phyloP scores from a whole-genome alignment of 2,113 vertebrate genomes.

The Gymnarchus niloticus region DNA sequence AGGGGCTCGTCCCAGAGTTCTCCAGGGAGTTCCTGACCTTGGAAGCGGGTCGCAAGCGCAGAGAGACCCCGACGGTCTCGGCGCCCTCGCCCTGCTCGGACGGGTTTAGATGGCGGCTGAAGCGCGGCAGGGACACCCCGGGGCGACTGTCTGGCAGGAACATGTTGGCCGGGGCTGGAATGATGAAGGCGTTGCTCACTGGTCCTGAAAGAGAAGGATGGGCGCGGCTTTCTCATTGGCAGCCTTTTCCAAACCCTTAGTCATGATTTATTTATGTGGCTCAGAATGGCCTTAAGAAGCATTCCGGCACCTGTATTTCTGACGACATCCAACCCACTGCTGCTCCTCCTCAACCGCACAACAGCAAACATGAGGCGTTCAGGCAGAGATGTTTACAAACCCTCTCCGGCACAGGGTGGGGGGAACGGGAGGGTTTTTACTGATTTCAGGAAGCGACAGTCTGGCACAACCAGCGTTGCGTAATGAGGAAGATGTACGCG shows the following conservation, averaged over 20 bases:
- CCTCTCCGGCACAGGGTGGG: too few species aligned
- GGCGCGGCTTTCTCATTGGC: background rate
- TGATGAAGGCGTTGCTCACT: conserved; percentile 79
- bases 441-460: background rate
- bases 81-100: conserved; percentile 62
- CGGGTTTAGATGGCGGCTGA: conserved; percentile 79
- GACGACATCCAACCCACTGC: too few species aligned
- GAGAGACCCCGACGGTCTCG: conserved; percentile 59
- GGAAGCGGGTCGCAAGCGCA: conserved; percentile 70
- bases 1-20: too few species aligned
- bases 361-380: too few species aligned
- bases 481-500: conserved; percentile 32
- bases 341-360: too few species aligned
- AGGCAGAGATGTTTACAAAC: too few species aligned
- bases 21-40: conserved; percentile 62
- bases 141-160: conserved; percentile 80
- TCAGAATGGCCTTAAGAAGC: background rate
- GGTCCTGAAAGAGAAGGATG: conserved; percentile 61
- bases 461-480: too few species aligned
- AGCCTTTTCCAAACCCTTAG: background rate
- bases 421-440: too few species aligned
- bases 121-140: conserved; percentile 71
- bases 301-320: too few species aligned
- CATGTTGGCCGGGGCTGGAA: conserved; percentile 82
- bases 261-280: background rate